Conservation (phyloP, 2,797 vertebrate species). For the Danio choprae region DNA sequence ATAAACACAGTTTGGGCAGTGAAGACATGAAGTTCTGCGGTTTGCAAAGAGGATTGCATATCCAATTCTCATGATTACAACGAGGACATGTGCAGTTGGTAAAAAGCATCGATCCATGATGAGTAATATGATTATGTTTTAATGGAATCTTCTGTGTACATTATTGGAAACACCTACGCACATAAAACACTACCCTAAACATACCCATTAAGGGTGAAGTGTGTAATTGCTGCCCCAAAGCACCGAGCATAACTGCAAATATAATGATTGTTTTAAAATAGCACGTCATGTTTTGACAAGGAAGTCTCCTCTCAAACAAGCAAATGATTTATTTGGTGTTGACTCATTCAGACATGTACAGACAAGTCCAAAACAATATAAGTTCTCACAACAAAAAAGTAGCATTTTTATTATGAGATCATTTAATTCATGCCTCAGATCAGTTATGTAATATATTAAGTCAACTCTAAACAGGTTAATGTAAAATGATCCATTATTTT, state of each 20-base stretch:
- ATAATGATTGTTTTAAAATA: neutral
- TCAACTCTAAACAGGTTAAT: no score
- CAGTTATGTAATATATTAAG: no score
- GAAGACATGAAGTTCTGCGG: neutral
- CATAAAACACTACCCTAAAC: neutral
- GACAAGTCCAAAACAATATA: neutral
- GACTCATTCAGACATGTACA: neutral
- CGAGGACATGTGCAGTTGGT: neutral
- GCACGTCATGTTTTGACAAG: neutral
- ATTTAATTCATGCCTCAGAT: neutral
- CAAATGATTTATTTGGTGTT: neutral
- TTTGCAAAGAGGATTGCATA: conserved; percentile 1
- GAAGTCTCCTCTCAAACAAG: neutral
- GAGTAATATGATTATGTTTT: neutral
- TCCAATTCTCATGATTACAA: neutral
- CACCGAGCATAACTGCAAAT: conserved; percentile 7
- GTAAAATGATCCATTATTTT: neutral
- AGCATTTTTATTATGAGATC: neutral
- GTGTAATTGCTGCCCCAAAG: neutral
- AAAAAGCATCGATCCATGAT: neutral
- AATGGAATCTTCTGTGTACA: neutral
- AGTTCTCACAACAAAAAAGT: neutral
- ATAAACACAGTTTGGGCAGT: neutral
- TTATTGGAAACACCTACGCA: neutral
- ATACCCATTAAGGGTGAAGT: conserved; percentile 1